These are phyloP conservation scores for Meloidogyne floridensis DNA, from an alignment of 1,140 invertebrate genomes.

Conservation along the genomic window DNA sequence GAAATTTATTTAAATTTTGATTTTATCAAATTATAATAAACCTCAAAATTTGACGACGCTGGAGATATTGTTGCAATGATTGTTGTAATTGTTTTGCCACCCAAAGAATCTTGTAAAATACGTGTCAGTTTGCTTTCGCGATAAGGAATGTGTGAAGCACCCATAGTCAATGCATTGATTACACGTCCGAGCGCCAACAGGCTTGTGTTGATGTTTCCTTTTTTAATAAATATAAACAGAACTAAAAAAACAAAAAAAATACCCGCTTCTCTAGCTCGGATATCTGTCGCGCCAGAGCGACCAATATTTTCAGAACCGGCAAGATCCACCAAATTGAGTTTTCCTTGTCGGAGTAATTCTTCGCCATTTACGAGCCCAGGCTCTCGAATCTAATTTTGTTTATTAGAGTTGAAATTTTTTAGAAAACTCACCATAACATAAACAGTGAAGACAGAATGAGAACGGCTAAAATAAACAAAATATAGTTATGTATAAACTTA, in stretches of 20 bases:
- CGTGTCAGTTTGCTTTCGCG: conserved; percentile 89
- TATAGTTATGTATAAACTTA: not conserved
- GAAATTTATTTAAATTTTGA: conserved; percentile 24
- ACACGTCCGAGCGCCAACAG: conserved; percentile 89
- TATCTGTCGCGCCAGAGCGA: conserved; percentile 86
- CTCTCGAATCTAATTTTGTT: conserved; percentile 89
- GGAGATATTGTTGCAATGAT: conserved; percentile 94
- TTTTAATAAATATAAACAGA: not conserved
- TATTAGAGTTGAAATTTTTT: conserved; percentile 59
- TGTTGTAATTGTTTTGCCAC: conserved; percentile 88
- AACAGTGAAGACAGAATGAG: conserved; percentile 90
- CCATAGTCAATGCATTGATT: conserved; percentile 90
- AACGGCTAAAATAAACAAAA: conserved; percentile 44
- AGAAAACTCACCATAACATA: conserved; percentile 82
- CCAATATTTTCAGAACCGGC: conserved; percentile 95
- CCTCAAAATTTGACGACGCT: conserved; percentile 77
- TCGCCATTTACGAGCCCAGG: conserved; percentile 80
- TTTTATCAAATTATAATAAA: conserved; percentile 38
- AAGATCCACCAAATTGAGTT: conserved; percentile 77
- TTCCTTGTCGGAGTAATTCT: conserved; percentile 89
- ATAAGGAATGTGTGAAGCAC: conserved; percentile 88
- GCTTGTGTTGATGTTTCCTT: conserved; percentile 90
- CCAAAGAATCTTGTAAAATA: conserved; percentile 89
- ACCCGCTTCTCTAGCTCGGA: conserved; percentile 83
- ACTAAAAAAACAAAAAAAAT: not conserved